Base-by-base conservation (phyloP, 2,113 vertebrate species). In the Oreochromis tanganicae region DNA sequence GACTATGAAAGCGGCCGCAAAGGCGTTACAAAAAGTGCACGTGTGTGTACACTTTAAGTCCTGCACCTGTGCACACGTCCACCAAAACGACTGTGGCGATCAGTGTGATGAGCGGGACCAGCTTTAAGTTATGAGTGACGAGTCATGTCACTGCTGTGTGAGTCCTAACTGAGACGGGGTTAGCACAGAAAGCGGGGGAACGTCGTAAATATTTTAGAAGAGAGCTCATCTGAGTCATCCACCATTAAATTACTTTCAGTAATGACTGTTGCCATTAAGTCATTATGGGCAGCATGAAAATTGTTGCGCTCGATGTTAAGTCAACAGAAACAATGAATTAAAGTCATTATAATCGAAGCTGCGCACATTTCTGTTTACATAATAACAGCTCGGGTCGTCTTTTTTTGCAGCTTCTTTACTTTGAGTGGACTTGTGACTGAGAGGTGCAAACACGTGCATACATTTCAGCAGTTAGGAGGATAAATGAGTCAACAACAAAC, bases 231-330 rank as follows among this genome's bases (percentile, higher is more conserved):
- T 92, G 91, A 93, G 90, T 95, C 93, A 95, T 87, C 83, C 88
- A 57, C 86, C 89, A 89, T 93, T 94, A 94, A 94, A 94, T 92
- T 90, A 94, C 91, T 90, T 90, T 93, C 91, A 87, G 94, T 93
- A 95, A 95, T 92, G 87, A 89, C 84, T 93, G 87, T 84, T 93
- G 88, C 91, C 85, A 91, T 96, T 94, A 94, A 94, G 94, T 94
- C 92, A 92, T 95, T 96, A 95, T 94, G 92, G 93, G 94, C 93
- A 89, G 88, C 89, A 85, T 85, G 91, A 90, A 92, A 95, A 94
- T 93, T 87, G 89, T 94, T 92, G 91, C 73, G 81, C 88, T 93
- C 85, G 13, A 94, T 66, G 84, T 90, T 94, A 95, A 95, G 94
- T 95, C 91, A 93, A 90, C 84, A 92, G 90, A 93, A 93, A 93